Percentiles rank a stretch among this genome's conserved stretches.
These are phyloP conservation scores for Dolichotis patagonum DNA, from an alignment of 2,113 vertebrate genomes.

Conservation along the genomic window DNA sequence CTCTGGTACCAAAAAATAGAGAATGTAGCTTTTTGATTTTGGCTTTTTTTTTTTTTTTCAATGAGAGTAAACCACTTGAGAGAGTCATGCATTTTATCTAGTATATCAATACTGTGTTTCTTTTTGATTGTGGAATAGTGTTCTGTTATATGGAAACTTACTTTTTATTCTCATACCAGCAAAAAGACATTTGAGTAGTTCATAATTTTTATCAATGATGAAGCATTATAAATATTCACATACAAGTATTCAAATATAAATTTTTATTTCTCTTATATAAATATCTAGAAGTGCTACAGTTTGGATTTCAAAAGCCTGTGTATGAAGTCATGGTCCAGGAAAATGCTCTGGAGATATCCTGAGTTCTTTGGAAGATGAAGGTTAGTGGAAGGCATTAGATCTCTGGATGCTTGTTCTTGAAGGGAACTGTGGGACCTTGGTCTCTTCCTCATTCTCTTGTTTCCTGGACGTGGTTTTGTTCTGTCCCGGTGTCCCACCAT, in stretches of 20 bases:
- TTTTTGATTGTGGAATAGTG: neutral
- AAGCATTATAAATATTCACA: neutral
- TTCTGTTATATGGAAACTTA: neutral
- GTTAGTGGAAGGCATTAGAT: neutral
- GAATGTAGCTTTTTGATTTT: neutral
- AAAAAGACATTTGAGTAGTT: neutral
- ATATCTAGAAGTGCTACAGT: neutral
- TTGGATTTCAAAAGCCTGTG: neutral
- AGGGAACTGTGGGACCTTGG: neutral
- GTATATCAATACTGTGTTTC: neutral
- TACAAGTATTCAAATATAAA: neutral
- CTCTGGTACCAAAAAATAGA: no score
- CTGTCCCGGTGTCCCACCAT: neutral
- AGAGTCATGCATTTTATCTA: neutral
- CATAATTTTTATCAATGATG: conserved; percentile 24
- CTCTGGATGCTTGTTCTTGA: neutral
- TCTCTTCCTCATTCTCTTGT: neutral
- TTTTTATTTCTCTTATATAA: conserved; percentile 23
- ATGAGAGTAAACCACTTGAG: neutral
- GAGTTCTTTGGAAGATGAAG: neutral
- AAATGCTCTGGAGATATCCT: neutral
- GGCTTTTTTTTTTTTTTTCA: neutral
- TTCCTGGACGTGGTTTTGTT: neutral
- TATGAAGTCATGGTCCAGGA: neutral
- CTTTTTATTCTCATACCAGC: neutral